Percentiles rank a stretch among this genome's conserved stretches.
These are phyloP conservation scores for Myoxocephalus aenaeus DNA, from an alignment of 2,797 vertebrate genomes.

Conservation along the genomic window DNA sequence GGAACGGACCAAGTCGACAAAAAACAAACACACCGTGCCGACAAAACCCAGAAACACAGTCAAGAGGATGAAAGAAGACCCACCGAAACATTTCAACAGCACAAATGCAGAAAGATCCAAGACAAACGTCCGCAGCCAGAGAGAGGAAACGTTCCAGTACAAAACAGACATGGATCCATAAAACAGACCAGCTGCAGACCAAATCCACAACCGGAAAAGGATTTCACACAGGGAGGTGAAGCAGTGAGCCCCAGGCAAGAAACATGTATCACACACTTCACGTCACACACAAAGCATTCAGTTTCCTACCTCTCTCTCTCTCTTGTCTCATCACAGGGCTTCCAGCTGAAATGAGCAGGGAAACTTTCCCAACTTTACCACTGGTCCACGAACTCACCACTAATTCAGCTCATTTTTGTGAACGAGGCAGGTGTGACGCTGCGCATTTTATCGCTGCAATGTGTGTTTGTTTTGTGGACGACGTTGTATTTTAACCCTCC, in stretches of 20 bases:
- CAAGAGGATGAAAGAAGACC: constrained; percentile 45
- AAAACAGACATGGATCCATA: constrained; percentile 59
- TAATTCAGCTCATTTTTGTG: constrained; percentile 28
- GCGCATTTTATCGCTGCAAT: neutral
- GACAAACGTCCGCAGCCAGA: constrained; percentile 65
- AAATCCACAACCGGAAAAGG: constrained; percentile 58
- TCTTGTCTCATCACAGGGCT: constrained; percentile 68
- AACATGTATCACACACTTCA: constrained; percentile 43
- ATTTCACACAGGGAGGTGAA: constrained; percentile 66
- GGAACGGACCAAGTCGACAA: constrained; percentile 25
- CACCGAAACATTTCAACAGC: constrained; percentile 56
- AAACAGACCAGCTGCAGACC: constrained; percentile 61
- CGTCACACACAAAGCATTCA: constrained; percentile 22
- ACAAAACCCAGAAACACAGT: constrained; percentile 61
- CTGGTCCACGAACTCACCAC: constrained; percentile 54
- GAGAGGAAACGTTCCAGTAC: constrained; percentile 55
- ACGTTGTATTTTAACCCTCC: neutral
- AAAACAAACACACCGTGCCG: constrained; percentile 49
- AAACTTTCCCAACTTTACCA: constrained; percentile 63
- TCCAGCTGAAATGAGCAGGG: constrained; percentile 68
- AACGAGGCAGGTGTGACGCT: constrained; percentile 9
- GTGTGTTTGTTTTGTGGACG: neutral
- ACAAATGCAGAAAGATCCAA: constrained; percentile 67
- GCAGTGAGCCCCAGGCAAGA: constrained; percentile 64
- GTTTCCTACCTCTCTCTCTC: constrained; percentile 78